Evolutionary conservation across 2,888 invertebrate genomes (phyloP), one percentile per base, ranked within the genome.

Genomic region (Galeopsomyia nigrocyanea): DNA sequence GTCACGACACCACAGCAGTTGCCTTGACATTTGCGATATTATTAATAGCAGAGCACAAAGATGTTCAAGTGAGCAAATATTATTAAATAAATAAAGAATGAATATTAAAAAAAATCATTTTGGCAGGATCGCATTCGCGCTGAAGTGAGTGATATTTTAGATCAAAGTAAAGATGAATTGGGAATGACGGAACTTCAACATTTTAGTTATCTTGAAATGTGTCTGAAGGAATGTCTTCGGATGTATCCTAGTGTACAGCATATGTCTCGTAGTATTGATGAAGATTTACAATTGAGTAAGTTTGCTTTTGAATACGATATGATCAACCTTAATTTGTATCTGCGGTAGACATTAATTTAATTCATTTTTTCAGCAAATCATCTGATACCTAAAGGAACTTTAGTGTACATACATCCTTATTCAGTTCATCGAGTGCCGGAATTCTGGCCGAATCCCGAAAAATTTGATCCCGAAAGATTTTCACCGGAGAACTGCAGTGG

Each of bases 201-300:
- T 69, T 90, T 92, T 90, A 89, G 88, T 73, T 92, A 92, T 80
- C 87, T 92, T 76, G 92, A 92, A 77, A 90, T 90, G 78, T 92
- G 92, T 77, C 90, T 93, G 61, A 92, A 92, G 82, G 92, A 92
- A 82, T 88, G 91, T 0, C 80, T 92, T 66, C 84, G 92, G 61
- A 81, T 92, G 13, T 91, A 90, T 77, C 92, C 93, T 1, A 91
- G 91, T 78, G 92, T 92, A 6, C 91, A 91, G 47, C 89, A 91
- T 78, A 89, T 92, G 79, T 89, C 90, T 9, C 88, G 92, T 73
- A 83, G 82, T 60, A 80, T 92, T 57, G 86, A 86, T 0, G 90
- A 91, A 81, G 88, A 89, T 78, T 87, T 91, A 17, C 76, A 77
- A 73, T 73, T 79, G 16, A 76, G 79, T 79, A 51, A 22, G 57